Base-by-base conservation (phyloP, 2,113 vertebrate species). In the Zootoca vivipara region DNA sequence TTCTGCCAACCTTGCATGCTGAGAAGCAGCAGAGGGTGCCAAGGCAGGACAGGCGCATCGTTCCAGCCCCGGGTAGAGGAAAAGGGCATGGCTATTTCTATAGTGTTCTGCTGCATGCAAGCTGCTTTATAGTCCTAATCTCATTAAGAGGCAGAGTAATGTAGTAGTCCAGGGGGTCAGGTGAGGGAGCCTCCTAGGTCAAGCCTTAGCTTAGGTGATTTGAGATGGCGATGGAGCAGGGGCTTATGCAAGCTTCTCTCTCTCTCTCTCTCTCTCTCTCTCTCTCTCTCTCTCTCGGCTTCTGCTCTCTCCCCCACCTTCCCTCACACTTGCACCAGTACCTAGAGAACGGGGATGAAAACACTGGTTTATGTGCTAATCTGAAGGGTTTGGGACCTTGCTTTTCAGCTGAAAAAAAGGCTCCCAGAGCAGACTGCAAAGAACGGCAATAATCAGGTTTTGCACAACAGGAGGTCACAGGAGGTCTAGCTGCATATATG, bases 21-120 rank as follows among this genome's bases (percentile, higher is more conserved):
- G 85, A 91, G 56, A 62, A 91, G 89, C 75, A 92, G 89, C 75
- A 91, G 72, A 87, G 28, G 1, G 1, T 7, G 80, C 87, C 82
- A 58, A 86, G 87, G 79, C 82, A 89, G 7, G 85, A 91, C 77
- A 85, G 72, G 8, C 22, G 1, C 16, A 20, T 87, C 16, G 24
- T 40, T 85, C 52, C 22, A 4, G 15, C 62, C 83, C 35, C 13
- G 28, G 69, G n/a, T 2, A 38, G 46, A 58, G 33, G 33, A 58
- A 15, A 65, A 35, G 24, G 46, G 4, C 65, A 30, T 13, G 35
- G 9, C 30, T 40, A 13, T 73, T 86, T 67, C 40, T 26, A 1
- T 4, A 33, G 18, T 15, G 22, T 18, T 12, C 7, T 35, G 58
- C 22, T 26, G 30, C 28, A 2, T 80, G 33, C 64, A 22, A 38